phyloP scores from a whole-genome alignment of 2,113 vertebrate species.

The Fulica atra region DNA sequence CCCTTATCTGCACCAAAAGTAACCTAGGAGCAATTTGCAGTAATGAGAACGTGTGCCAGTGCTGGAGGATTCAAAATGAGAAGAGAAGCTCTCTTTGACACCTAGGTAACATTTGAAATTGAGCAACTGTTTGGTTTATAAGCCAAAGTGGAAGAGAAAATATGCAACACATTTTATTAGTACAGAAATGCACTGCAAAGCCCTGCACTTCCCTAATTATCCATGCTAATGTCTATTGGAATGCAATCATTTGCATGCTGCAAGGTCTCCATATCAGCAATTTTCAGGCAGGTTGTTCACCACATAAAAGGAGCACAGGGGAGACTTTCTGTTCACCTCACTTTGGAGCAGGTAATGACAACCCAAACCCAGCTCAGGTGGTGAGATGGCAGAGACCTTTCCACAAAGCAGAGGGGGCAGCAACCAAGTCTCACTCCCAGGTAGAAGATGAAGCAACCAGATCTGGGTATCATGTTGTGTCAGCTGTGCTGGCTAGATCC shows the following conservation, averaged over 20 bases:
- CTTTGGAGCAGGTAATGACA: neutral
- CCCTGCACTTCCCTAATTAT: neutral
- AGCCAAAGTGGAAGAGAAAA: neutral
- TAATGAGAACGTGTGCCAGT: neutral
- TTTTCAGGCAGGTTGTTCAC: constrained; percentile 8
- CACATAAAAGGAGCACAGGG: neutral
- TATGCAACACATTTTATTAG: neutral
- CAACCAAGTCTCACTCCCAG: neutral
- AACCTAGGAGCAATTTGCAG: constrained; percentile 2
- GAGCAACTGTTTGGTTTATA: neutral
- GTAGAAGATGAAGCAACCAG: neutral
- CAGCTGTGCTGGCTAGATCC: neutral
- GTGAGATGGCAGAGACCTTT: neutral
- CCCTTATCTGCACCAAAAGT: constrained; percentile 10
- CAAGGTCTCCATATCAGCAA: neutral
- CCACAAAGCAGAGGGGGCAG: neutral
- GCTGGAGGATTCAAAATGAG: neutral
- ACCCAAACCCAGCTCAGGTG: neutral
- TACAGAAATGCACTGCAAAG: neutral
- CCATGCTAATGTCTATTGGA: neutral
- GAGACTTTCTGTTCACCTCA: neutral
- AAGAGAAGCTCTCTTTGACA: neutral
- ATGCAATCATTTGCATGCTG: neutral
- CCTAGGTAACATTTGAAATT: neutral
- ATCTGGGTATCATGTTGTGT: neutral